Evolutionary conservation across 1,140 invertebrate species (phyloP).

Genomic region (Zaprionus inermis): DNA sequence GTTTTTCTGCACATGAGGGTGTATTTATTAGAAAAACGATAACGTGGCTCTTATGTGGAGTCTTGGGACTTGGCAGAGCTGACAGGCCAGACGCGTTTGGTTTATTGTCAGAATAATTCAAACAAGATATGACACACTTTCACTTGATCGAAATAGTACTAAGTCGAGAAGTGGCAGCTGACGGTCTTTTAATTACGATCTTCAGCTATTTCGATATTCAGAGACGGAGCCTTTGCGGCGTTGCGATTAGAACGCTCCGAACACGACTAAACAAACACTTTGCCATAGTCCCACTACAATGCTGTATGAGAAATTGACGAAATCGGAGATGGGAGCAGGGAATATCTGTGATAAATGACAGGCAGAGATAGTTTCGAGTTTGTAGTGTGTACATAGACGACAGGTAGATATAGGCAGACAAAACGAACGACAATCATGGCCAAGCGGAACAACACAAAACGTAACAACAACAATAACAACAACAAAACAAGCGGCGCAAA

Average conservation of each 20-base stretch:
- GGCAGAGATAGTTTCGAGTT: constrained; percentile 19
- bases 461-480: constrained; percentile 38
- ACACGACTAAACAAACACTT: constrained; percentile 65
- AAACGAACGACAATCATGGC: constrained; percentile 58
- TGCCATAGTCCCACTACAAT: constrained; percentile 35
- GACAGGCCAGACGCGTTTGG: not conserved
- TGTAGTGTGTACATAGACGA: constrained; percentile 33
- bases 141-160: constrained; percentile 15
- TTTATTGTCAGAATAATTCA: constrained; percentile 27
- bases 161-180: too few relatives aligned
- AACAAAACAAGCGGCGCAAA: constrained; percentile 36
- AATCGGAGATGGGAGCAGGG: constrained; percentile 35
- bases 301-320: constrained; percentile 56
- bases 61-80: not conserved
- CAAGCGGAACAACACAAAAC: constrained; percentile 43
- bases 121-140: constrained; percentile 37
- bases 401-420: constrained; percentile 59
- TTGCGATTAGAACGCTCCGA: constrained; percentile 46
- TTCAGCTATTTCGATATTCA: not conserved
- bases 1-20: constrained; percentile 14
- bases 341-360: constrained; percentile 43
- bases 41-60: constrained; percentile 56
- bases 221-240: constrained; percentile 44
- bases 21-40: constrained; percentile 50
- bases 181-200: constrained; percentile 8